These are phyloP conservation scores for Amniataba percoides DNA, from an alignment of 2,797 vertebrate genomes.

Conservation along the genomic window DNA sequence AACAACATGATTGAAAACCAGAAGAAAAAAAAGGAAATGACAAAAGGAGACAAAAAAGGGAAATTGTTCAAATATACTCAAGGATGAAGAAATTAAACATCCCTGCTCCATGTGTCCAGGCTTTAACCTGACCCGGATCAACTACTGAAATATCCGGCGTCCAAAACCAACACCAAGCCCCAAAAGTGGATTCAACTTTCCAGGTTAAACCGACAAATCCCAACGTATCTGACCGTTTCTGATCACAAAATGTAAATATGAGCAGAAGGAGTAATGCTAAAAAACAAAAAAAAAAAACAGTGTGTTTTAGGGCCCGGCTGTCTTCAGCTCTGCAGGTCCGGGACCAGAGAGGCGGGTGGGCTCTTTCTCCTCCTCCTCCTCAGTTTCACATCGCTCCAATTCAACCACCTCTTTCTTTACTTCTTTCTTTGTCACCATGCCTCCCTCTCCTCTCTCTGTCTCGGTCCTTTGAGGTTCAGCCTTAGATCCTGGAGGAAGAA, in stretches of 20 bases:
- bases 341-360: slow-evolving; percentile 15
- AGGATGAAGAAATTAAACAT: slow-evolving; percentile 19
- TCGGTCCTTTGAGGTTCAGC: slow-evolving; percentile 43
- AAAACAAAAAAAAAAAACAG: too few relatives aligned
- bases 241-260: slow-evolving; percentile 6
- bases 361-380: slow-evolving; percentile 58
- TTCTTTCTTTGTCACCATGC: neutral
- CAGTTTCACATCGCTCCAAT: slow-evolving; percentile 18
- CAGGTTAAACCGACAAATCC: neutral
- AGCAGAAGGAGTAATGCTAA: slow-evolving; percentile 30
- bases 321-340: slow-evolving; percentile 64
- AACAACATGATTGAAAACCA: slow-evolving; percentile 4
- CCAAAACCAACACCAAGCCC: slow-evolving; percentile 8
- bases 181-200: neutral
- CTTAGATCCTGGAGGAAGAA: slow-evolving; percentile 42
- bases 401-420: slow-evolving; percentile 27
- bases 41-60: neutral
- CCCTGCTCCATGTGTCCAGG: slow-evolving; percentile 26
- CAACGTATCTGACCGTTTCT: neutral
- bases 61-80: slow-evolving; percentile 17
- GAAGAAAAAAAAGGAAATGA: slow-evolving; percentile 11
- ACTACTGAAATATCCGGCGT: neutral
- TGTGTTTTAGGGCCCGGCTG: slow-evolving; percentile 29
- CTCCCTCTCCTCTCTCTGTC: slow-evolving; percentile 24
- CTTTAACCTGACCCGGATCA: neutral